A percentile compares a stretch with the other conserved stretches of the same genome.
phyloP scores from a whole-genome alignment of 23 tunicate species.

The Halocynthia roretzi region DNA sequence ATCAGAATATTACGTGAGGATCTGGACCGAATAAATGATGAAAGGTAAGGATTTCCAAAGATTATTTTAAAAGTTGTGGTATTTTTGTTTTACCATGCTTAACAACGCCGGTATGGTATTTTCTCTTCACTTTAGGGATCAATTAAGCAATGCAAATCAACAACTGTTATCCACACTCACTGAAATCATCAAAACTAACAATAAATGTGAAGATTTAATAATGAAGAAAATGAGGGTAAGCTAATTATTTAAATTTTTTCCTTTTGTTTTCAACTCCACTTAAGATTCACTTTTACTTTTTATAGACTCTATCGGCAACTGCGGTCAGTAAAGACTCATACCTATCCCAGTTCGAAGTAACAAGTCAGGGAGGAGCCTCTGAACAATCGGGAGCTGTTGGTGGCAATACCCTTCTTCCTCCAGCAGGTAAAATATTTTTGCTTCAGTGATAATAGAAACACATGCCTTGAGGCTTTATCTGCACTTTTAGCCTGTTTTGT shows the following conservation, averaged over 20 bases:
- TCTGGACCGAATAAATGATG: constrained; percentile 63
- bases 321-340: neutral
- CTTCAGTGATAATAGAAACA: neutral
- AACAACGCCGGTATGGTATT: neutral
- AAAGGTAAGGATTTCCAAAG: constrained; percentile 34
- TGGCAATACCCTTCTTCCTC: neutral
- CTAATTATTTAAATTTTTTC: neutral
- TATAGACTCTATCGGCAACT: neutral
- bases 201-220: constrained; percentile 70
- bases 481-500: no score
- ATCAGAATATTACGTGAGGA: constrained; percentile 75
- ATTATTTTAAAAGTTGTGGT: neutral
- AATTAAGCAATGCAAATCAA: constrained; percentile 40
- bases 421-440: neutral
- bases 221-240: constrained; percentile 32
- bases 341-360: neutral
- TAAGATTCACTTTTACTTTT: neutral
- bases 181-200: constrained; percentile 59
- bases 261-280: neutral
- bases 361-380: no score
- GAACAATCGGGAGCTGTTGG: neutral
- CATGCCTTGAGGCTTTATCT: no score
- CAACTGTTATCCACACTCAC: constrained; percentile 58
- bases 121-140: constrained; percentile 27
- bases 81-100: no score